These are phyloP conservation scores for Callospermophilus lateralis DNA, from an alignment of 2,113 vertebrate species.

Conservation along the genomic window DNA sequence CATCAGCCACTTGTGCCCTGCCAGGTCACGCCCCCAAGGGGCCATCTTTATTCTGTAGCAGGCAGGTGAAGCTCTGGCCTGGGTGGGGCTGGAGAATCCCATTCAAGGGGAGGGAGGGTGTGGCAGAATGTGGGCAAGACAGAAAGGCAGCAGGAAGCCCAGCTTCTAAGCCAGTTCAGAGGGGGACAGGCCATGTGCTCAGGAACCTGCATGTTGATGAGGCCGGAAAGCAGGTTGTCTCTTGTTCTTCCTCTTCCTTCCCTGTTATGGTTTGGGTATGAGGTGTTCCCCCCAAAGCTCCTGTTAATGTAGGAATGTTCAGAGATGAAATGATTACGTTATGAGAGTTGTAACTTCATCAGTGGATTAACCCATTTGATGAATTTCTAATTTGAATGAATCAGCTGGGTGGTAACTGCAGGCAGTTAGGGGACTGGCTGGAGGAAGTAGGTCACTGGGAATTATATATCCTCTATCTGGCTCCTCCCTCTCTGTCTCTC, in stretches of 20 bases:
- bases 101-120: not conserved
- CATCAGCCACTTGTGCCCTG: not conserved
- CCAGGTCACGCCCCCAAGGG: not conserved
- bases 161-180: not conserved
- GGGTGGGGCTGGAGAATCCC: not conserved
- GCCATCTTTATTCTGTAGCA: not conserved
- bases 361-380: too few relatives aligned
- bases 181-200: not conserved
- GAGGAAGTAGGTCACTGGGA: too few relatives aligned
- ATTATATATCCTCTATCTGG: too few relatives aligned
- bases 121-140: fast-evolving
- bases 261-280: too few relatives aligned
- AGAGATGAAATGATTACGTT: too few relatives aligned
- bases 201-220: not conserved
- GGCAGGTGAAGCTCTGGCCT: not conserved
- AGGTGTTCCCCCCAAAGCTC: too few relatives aligned
- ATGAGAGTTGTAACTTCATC: too few relatives aligned
- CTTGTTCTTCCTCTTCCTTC: not conserved
- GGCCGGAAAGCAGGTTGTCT: not conserved
- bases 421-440: too few relatives aligned
- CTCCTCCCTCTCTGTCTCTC: too few relatives aligned
- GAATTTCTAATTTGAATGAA: too few relatives aligned
- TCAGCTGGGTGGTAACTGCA: too few relatives aligned
- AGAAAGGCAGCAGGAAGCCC: not conserved
- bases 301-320: too few relatives aligned